Base-by-base conservation (phyloP, 2,113 vertebrate genomes). In the Hyperoodon ampullatus region DNA sequence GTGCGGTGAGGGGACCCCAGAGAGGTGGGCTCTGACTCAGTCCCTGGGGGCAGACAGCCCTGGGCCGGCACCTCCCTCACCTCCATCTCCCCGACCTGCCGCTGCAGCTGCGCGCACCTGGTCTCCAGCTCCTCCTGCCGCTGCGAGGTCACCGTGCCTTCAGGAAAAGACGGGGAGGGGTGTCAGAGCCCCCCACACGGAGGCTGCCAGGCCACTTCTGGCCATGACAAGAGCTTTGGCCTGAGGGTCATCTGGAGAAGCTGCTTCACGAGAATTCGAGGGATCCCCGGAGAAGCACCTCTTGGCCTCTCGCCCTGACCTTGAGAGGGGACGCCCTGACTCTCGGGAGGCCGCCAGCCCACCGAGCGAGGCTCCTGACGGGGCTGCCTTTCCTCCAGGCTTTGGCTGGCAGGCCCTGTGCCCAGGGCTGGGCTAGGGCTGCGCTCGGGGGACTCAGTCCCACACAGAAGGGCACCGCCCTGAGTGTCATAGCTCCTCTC, bases 1-100 rank as follows among this genome's bases (percentile, higher is more conserved):
- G 50, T 23, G 6, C 8, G 6, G 14, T 0, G 1, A 55, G 26
- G 47, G 33, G 12, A 11, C n/a, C 11, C 55, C 23, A 21, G 35
- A 42, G 68, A 42, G 16, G 42, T 2, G 23, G 89, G 58, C 44
- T 80, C 78, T 3, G 28, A 8, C 26, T 7, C 19, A 1, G 18
- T 8, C 23, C 30, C 87, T 28, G 10, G 44, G 24, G 75, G 13
- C 72, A 63, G 75, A 16, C 19, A 2, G 65, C 53, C 28, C 14
- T 4, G 66, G 35, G 35, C 24, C 1, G 5, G 74, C 0, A 35
- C 81, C 83, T n/a, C 83, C 72, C 98, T 99, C 92, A 99, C 99
- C 99, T 99, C 99, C 99, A 99, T 99, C 98, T 99, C 99, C 94
- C 80, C 89, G 39, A 99, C 98, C 98, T 99, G 99, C 61, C 77